phyloP scores from a whole-genome alignment of 2,113 vertebrate genomes.

The Cynoglossus semilaevis region DNA sequence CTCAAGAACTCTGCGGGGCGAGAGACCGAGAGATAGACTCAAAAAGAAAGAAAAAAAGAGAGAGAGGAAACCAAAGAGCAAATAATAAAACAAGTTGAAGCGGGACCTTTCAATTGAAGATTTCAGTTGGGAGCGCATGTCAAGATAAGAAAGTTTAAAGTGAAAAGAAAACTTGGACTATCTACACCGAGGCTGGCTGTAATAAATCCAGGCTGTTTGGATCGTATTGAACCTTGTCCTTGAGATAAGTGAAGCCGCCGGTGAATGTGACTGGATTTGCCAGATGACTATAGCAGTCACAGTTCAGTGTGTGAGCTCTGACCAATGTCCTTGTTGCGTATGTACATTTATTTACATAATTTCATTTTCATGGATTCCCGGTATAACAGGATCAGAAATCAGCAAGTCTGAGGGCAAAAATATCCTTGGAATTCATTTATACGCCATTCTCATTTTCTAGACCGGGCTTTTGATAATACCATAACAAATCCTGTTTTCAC shows the following conservation, averaged over 20 bases:
- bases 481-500: too few species aligned
- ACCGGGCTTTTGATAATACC: too few species aligned
- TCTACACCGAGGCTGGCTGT: conserved; percentile 20
- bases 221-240: conserved; percentile 24
- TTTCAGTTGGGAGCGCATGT: conserved; percentile 6
- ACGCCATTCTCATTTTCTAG: too few species aligned
- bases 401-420: too few species aligned
- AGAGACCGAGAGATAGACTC: conserved; percentile 17
- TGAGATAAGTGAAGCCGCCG: conserved; percentile 7
- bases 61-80: conserved; percentile 6
- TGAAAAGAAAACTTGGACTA: conserved; percentile 25
- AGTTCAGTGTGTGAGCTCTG: too few species aligned
- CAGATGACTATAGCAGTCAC: too few species aligned
- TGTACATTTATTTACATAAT: too few species aligned
- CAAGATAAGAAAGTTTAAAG: conserved; percentile 27
- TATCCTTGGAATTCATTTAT: too few species aligned
- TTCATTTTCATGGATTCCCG: too few species aligned
- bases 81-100: conserved; percentile 27
- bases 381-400: too few species aligned
- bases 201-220: conserved; percentile 27
- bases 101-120: conserved; percentile 31
- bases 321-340: too few species aligned
- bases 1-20: conserved; percentile 72
- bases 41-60: neutral
- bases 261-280: too few species aligned